A percentile compares a stretch with the other conserved stretches of the same genome.
Evolutionary conservation across 1,140 invertebrate species (phyloP).

Genomic region (Drosophila sucinea): DNA sequence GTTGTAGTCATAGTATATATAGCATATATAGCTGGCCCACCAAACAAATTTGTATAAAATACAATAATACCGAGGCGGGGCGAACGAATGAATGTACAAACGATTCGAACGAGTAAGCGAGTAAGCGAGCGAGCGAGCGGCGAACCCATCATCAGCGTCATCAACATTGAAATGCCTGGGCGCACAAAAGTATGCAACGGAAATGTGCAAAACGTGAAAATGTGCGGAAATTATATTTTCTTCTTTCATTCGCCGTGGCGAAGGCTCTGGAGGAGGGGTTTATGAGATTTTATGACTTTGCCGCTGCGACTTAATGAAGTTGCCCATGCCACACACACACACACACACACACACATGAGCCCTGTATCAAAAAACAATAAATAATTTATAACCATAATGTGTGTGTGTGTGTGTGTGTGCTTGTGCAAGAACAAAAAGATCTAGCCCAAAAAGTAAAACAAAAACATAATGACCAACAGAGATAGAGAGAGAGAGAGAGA

Average conservation of each 20-base stretch:
- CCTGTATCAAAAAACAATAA: conserved; percentile 66
- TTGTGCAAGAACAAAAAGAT: conserved; percentile 49
- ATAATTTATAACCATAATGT: conserved; percentile 68
- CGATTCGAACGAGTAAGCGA: too few species aligned
- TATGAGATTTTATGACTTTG: conserved; percentile 70
- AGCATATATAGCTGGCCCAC: conserved; percentile 38
- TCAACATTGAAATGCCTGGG: conserved; percentile 54
- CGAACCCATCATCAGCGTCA: conserved; percentile 56
- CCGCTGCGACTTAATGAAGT: conserved; percentile 71
- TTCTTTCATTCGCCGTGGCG: conserved; percentile 9
- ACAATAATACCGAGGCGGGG: conserved; percentile 43
- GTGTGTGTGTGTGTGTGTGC: background rate
- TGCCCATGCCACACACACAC: conserved; percentile 55
- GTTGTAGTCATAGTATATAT: conserved; percentile 1
- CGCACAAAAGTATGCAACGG: conserved; percentile 77
- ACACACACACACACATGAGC: conserved; percentile 15
- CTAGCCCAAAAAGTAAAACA: conserved; percentile 40
- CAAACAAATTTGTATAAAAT: conserved; percentile 75
- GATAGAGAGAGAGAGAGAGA: conserved; percentile 3
- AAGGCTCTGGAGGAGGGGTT: conserved; percentile 19
- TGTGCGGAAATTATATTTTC: conserved; percentile 77
- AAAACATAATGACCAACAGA: conserved; percentile 37
- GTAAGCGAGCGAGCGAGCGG: background rate
- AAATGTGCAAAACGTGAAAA: conserved; percentile 79
- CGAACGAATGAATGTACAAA: too few species aligned